Evolutionary conservation across 1,140 invertebrate species (phyloP).

Genomic region (Cyphomyrmex costatus): DNA sequence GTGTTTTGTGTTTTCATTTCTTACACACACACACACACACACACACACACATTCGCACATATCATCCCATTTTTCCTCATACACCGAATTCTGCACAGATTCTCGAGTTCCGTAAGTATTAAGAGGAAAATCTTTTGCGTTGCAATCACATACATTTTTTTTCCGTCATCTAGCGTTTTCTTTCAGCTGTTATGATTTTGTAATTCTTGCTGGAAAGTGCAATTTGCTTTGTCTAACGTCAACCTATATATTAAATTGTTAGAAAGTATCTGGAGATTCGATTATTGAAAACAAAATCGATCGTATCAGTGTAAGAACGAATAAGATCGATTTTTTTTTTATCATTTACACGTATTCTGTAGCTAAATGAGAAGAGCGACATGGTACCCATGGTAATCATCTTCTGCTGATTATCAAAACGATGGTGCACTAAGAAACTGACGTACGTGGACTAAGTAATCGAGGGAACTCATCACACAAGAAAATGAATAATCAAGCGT

Average conservation of each 20-base stretch:
- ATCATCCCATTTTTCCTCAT: neutral
- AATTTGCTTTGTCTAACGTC: neutral
- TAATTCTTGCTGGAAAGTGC: neutral
- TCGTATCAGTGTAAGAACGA: neutral
- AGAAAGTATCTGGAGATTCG: neutral
- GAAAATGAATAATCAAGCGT: conserved; percentile 88
- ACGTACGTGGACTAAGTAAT: conserved; percentile 66
- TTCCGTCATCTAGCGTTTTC: neutral
- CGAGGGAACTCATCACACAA: conserved; percentile 56
- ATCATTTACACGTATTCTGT: neutral
- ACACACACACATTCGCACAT: neutral
- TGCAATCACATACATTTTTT: neutral
- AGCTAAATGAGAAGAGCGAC: neutral
- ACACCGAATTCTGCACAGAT: conserved; percentile 30
- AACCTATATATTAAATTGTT: neutral
- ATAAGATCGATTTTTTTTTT: neutral
- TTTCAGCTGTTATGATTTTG: neutral
- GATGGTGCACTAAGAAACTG: conserved; percentile 72
- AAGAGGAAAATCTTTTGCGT: neutral
- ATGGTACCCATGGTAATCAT: conserved; percentile 46
- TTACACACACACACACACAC: neutral
- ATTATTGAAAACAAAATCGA: neutral
- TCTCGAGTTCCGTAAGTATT: conserved; percentile 42
- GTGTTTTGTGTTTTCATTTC: conserved; percentile 56
- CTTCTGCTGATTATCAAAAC: conserved; percentile 64